Conservation (phyloP, 2,797 vertebrate genomes). For the Macrochelys suwanniensis region DNA sequence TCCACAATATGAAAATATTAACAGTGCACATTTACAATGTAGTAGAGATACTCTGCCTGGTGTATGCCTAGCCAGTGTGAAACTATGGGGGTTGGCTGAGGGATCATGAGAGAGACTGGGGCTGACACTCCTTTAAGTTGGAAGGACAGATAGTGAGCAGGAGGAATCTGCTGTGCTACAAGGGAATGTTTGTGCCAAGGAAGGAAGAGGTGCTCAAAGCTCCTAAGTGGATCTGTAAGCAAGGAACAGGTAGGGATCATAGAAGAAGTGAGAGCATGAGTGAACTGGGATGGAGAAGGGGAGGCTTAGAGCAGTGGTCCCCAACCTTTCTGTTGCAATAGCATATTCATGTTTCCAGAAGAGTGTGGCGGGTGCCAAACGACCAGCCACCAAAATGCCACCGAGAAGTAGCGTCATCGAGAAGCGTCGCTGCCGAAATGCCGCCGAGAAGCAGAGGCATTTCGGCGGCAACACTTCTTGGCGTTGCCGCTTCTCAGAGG, state of each 20-base stretch:
- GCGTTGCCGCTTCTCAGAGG: too few relatives aligned
- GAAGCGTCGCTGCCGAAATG: too few relatives aligned
- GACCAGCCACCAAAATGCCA: too few relatives aligned
- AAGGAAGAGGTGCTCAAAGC: not conserved
- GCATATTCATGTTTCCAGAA: too few relatives aligned
- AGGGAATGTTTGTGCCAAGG: not conserved
- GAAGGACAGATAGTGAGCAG: not conserved
- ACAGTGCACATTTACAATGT: not conserved
- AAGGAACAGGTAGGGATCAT: not conserved
- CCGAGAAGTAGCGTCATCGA: too few relatives aligned
- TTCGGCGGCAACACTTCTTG: too few relatives aligned
- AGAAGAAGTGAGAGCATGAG: not conserved
- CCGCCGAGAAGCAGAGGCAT: too few relatives aligned
- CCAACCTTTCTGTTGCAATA: too few relatives aligned
- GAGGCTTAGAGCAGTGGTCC: too few relatives aligned
- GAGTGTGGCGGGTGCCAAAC: too few relatives aligned
- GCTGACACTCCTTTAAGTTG: not conserved
- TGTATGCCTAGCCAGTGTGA: not conserved
- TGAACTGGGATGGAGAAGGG: not conserved
- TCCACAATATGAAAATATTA: not conserved
- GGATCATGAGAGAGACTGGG: not conserved
- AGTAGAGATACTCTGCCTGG: not conserved
- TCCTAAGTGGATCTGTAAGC: not conserved
- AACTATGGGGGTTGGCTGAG: not conserved
- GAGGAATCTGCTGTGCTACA: not conserved